Conservation (phyloP, 2,888 invertebrate genomes). For the Ophraella communa region DNA sequence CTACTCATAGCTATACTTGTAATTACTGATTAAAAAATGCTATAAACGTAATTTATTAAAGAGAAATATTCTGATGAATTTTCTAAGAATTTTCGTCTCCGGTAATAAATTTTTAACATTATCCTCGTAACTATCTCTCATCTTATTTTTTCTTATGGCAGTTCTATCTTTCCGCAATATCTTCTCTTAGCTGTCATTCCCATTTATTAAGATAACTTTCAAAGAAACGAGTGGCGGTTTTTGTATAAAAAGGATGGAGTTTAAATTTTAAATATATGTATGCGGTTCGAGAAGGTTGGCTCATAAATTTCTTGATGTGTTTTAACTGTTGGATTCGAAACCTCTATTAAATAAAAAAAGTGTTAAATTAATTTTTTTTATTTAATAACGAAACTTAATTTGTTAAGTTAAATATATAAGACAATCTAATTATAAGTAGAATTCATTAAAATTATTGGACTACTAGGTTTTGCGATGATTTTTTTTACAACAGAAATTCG, state of each 20-base stretch:
- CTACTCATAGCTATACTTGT: no score
- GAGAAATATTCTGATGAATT: no score
- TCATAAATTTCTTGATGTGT: constrained; percentile 16
- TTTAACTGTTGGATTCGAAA: constrained; percentile 1
- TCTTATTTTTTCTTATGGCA: not conserved
- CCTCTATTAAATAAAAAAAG: constrained; percentile 12
- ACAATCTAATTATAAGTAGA: no score
- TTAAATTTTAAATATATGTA: constrained; percentile 6
- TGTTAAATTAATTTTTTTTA: constrained; percentile 1
- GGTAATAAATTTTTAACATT: constrained; percentile 20
- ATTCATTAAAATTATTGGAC: no score
- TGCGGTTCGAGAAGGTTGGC: constrained; percentile 13
- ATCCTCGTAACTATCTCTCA: constrained; percentile 30
- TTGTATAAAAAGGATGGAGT: constrained; percentile 19
- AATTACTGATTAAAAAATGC: no score
- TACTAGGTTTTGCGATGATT: no score
- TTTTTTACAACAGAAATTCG: no score
- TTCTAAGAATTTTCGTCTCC: no score
- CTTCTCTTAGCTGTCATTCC: constrained; percentile 20
- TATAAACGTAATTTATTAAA: no score
- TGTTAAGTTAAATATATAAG: not conserved
- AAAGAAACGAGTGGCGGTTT: constrained; percentile 13
- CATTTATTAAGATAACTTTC: constrained; percentile 33
- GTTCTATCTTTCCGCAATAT: constrained; percentile 22
- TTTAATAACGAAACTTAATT: not conserved